Evolutionary conservation across 2,888 invertebrate genomes (phyloP).

Genomic region (Abrostola triplasia): DNA sequence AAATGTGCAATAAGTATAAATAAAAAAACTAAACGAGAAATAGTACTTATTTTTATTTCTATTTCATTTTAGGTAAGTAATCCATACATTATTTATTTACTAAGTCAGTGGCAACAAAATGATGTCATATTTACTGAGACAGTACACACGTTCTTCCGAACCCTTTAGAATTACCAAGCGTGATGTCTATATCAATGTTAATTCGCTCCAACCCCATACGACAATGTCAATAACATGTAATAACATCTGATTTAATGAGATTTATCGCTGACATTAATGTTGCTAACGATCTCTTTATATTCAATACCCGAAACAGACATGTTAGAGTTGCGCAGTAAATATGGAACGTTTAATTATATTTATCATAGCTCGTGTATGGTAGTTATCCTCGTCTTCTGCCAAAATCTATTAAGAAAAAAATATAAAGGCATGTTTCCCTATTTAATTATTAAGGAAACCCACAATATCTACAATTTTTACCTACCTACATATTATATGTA

Average conservation of each 20-base stretch:
- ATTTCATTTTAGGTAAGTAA: no score
- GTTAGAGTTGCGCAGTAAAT: not conserved
- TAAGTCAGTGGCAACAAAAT: not conserved
- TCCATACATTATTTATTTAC: not conserved
- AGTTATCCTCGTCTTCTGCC: not conserved
- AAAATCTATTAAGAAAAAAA: no score
- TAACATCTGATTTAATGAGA: conserved; percentile 4
- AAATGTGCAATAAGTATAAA: no score
- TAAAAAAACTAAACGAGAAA: no score
- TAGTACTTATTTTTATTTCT: no score
- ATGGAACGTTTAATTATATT: not conserved
- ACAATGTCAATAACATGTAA: not conserved
- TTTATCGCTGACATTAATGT: not conserved
- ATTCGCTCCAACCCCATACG: not conserved
- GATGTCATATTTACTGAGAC: not conserved
- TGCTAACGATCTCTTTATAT: not conserved
- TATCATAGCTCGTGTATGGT: not conserved
- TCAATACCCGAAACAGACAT: not conserved
- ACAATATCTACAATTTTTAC: no score
- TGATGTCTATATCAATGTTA: conserved; percentile 1
- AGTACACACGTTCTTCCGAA: not conserved
- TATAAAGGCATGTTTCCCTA: no score
- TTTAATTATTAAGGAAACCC: no score
- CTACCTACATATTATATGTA: no score
- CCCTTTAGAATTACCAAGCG: not conserved